A percentile compares a stretch with the other conserved stretches of the same genome.
Conservation (phyloP, 2,888 invertebrate species). For the Ichneumoninae sp. region DNA sequence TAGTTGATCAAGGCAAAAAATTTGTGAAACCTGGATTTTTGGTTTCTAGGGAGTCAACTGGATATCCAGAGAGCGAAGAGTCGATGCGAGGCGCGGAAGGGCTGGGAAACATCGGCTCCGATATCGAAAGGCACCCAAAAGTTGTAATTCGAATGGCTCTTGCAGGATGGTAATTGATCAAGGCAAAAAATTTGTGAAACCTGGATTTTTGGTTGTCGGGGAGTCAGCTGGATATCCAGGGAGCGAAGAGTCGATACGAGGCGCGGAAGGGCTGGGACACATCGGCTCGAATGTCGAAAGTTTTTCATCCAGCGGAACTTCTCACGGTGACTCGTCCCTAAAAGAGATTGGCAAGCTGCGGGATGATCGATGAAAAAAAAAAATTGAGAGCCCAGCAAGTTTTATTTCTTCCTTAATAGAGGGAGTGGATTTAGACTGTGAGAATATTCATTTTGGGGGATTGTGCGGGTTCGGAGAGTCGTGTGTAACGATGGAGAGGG, state of each 20-base stretch:
- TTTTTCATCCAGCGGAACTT: not conserved
- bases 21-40: not conserved
- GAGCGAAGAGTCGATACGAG: not conserved
- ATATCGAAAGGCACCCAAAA: not conserved
- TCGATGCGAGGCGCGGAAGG: not conserved
- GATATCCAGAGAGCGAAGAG: not conserved
- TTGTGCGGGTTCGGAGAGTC: conserved; percentile 26
- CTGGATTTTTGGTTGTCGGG: not conserved
- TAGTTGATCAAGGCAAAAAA: not conserved
- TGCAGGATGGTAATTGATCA: not conserved
- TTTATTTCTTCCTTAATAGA: conserved; percentile 33
- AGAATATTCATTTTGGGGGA: conserved; percentile 38
- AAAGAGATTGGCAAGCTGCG: not conserved
- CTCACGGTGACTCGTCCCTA: not conserved
- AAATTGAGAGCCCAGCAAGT: conserved; percentile 15
- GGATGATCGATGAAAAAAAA: conserved; percentile 18
- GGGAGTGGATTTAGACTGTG: conserved; percentile 45
- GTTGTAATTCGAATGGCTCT: not conserved
- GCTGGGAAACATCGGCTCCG: not conserved
- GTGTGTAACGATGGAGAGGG: conserved; percentile 33
- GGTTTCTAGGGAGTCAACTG: not conserved
- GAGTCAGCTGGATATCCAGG: not conserved
- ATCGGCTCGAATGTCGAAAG: not conserved
- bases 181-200: not conserved
- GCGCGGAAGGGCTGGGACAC: not conserved